phyloP scores from a whole-genome alignment of 2,113 vertebrate species.

The Carassius carassius region DNA sequence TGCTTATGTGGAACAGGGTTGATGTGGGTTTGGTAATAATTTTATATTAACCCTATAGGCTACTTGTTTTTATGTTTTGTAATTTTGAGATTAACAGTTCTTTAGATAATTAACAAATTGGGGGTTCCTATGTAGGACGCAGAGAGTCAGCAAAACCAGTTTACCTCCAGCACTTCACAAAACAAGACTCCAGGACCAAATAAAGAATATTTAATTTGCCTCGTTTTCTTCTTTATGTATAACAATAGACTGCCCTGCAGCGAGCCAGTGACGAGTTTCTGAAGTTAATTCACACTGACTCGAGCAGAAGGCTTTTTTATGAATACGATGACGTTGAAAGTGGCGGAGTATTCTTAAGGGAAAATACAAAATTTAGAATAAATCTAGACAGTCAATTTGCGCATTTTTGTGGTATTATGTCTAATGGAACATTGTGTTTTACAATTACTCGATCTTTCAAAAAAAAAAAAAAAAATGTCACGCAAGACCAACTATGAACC shows the following conservation, averaged over 20 bases:
- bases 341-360: slow-evolving; percentile 52
- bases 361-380: slow-evolving; percentile 51
- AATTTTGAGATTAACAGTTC: neutral
- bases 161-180: slow-evolving; percentile 3
- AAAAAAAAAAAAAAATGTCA: neutral
- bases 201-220: slow-evolving; percentile 26
- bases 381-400: slow-evolving; percentile 49
- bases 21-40: neutral
- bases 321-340: slow-evolving; percentile 64
- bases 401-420: slow-evolving; percentile 32
- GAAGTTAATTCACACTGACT: slow-evolving; percentile 71
- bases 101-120: neutral
- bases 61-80: neutral
- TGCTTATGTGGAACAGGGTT: neutral
- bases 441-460: neutral
- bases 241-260: slow-evolving; percentile 33
- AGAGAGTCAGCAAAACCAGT: neutral
- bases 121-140: too few relatives aligned
- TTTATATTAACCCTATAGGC: neutral
- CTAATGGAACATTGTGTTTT: slow-evolving; percentile 35
- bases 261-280: slow-evolving; percentile 38
- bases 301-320: slow-evolving; percentile 61
- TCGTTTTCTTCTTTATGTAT: slow-evolving; percentile 7
- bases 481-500: neutral
- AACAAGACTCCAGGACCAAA: slow-evolving; percentile 1